These are phyloP conservation scores for Ectropis grisescens DNA, from an alignment of 1,140 invertebrate species.

Conservation along the genomic window DNA sequence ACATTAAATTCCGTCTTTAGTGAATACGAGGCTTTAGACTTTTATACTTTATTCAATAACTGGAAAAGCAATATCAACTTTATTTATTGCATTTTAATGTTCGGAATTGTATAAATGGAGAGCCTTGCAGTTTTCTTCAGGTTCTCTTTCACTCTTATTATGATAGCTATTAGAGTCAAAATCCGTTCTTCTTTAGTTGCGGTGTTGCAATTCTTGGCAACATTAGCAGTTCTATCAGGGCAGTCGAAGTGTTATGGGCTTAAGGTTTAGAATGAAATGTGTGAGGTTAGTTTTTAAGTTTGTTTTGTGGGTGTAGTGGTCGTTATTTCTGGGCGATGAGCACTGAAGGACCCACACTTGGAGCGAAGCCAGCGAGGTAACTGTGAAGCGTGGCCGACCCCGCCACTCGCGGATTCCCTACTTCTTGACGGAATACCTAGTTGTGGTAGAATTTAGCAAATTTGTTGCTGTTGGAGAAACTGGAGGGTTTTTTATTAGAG, in stretches of 20 bases:
- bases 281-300: background rate
- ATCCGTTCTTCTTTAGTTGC: background rate
- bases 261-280: slow-evolving; percentile 1
- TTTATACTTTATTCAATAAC: background rate
- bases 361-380: background rate
- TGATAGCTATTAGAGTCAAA: background rate
- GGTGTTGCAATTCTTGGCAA: background rate
- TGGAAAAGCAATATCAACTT: background rate
- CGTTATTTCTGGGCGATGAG: background rate
- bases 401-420: too few species aligned
- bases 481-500: too few species aligned
- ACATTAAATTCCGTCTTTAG: background rate
- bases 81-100: background rate
- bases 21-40: background rate
- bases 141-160: background rate
- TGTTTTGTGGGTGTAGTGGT: background rate
- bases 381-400: too few species aligned
- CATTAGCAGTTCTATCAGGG: background rate
- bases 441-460: too few species aligned
- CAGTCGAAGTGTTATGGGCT: background rate
- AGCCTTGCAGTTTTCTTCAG: too few species aligned
- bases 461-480: too few species aligned
- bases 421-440: too few species aligned
- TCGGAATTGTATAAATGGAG: too few species aligned
- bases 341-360: background rate